phyloP scores from a whole-genome alignment of 2,888 invertebrate species.

The Drosophila meridiana region DNA sequence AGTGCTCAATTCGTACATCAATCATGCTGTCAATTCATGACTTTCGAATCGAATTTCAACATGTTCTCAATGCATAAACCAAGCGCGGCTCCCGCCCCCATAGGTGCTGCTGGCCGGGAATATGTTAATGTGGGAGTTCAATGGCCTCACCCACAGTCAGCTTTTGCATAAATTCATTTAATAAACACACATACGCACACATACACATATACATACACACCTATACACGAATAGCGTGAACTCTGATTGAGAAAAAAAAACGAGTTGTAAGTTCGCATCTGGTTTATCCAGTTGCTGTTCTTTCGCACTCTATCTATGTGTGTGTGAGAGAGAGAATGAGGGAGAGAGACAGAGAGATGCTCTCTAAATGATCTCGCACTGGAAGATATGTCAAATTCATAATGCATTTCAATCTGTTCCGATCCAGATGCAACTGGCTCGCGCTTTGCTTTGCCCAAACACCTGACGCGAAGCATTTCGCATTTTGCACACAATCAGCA shows the following conservation, averaged over 20 bases:
- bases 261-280: conserved; percentile 57
- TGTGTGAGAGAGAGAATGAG: not conserved
- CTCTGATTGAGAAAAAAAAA: conserved; percentile 33
- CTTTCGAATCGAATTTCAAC: conserved; percentile 29
- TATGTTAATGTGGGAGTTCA: conserved; percentile 55
- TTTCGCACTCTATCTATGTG: not conserved
- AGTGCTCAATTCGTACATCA: not conserved
- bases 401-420: not conserved
- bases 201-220: not conserved
- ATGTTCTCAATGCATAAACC: conserved; percentile 36
- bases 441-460: conserved; percentile 8
- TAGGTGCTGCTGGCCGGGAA: not conserved
- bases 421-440: conserved; percentile 9
- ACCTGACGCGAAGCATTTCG: conserved; percentile 29
- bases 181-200: not conserved
- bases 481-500: conserved; percentile 11
- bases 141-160: conserved; percentile 51
- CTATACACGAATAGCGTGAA: not conserved
- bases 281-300: conserved; percentile 64
- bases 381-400: not conserved
- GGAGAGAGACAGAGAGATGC: not conserved
- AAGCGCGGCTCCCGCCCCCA: not conserved
- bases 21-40: conserved; percentile 17
- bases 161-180: conserved; percentile 62
- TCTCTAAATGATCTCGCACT: conserved; percentile 1